Evolutionary conservation across 2,797 vertebrate species (phyloP).

Genomic region (Eidolon dupreanum): DNA sequence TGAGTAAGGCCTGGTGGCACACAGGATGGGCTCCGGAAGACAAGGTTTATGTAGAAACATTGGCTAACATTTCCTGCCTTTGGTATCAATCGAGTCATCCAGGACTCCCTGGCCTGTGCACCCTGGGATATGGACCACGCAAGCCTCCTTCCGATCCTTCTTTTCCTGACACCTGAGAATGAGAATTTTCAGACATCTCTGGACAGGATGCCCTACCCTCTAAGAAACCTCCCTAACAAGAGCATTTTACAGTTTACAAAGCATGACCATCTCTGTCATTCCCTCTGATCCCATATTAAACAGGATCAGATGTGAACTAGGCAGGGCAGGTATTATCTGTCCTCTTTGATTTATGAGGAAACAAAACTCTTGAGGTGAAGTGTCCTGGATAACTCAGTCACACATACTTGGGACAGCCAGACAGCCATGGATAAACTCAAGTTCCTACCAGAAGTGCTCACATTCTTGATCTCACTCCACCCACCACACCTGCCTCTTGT

Average conservation of each 20-base stretch:
- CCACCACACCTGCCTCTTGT: not conserved
- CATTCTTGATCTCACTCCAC: not conserved
- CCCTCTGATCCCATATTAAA: not conserved
- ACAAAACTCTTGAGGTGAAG: not conserved
- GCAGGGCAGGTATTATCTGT: not conserved
- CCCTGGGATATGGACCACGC: not conserved
- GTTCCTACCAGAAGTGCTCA: not conserved
- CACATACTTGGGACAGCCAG: not conserved
- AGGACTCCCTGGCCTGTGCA: fast-evolving
- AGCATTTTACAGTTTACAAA: not conserved
- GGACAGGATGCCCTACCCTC: not conserved
- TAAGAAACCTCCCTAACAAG: not conserved
- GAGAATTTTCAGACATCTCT: not conserved
- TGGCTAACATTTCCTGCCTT: not conserved
- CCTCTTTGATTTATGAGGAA: not conserved
- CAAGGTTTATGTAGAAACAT: not conserved
- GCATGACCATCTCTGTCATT: not conserved
- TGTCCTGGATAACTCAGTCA: not conserved
- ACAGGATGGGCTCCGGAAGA: not conserved
- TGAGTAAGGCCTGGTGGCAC: not conserved
- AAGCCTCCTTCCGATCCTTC: not conserved
- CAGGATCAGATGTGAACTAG: not conserved
- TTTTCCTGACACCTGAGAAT: not conserved
- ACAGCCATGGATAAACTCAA: not conserved
- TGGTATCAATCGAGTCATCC: not conserved